These are phyloP conservation scores for Pangasianodon hypophthalmus DNA, from an alignment of 2,113 vertebrate species.

Conservation along the genomic window DNA sequence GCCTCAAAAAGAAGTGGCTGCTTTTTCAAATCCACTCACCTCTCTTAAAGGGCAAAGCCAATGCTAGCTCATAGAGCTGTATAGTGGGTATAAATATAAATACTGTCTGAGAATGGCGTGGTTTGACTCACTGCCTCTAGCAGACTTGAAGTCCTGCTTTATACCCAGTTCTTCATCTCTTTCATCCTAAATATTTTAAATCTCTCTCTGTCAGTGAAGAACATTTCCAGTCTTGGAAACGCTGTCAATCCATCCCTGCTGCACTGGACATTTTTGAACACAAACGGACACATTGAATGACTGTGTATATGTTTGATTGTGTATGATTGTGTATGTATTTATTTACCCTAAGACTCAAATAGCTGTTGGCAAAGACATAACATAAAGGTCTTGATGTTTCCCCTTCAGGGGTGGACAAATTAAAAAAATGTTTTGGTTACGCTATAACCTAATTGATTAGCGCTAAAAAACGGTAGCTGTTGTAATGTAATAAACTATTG, in stretches of 20 bases:
- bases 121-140: constrained; percentile 3
- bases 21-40: not conserved
- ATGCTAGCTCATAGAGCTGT: not conserved
- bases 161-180: not conserved
- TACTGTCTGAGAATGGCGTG: not conserved
- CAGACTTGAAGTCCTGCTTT: not conserved
- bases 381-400: not conserved
- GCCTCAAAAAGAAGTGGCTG: not conserved
- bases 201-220: not conserved
- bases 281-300: not conserved
- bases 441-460: not conserved
- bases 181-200: not conserved
- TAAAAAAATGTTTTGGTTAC: not conserved
- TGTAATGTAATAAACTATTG: not conserved
- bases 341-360: not conserved
- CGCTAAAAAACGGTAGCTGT: not conserved
- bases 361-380: not conserved
- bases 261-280: not conserved
- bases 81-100: constrained; percentile 1
- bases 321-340: not conserved
- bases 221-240: not conserved
- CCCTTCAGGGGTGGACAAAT: not conserved
- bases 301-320: not conserved
- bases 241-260: not conserved
- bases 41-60: not conserved